Conservation (phyloP, 2,797 vertebrate genomes). For the Alca torda region DNA sequence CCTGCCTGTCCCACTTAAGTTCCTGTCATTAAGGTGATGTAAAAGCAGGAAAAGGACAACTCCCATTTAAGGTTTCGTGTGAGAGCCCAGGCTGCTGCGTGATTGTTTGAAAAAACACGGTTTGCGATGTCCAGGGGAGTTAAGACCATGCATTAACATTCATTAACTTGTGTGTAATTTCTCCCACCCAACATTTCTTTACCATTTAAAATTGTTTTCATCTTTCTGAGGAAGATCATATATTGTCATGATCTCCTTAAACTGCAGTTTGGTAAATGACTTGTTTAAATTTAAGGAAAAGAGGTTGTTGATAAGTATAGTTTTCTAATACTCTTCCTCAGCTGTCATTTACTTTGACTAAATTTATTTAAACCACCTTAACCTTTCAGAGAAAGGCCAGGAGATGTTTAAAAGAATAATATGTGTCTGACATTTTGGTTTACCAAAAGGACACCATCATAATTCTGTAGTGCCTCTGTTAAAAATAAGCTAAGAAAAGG, state of each 20-base stretch:
- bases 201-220: conserved; percentile 51
- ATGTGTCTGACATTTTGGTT: conserved; percentile 77
- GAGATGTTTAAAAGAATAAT: conserved; percentile 74
- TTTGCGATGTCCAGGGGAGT: conserved; percentile 32
- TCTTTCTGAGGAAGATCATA: conserved; percentile 3
- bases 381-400: conserved; percentile 77
- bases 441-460: conserved; percentile 75
- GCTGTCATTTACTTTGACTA: conserved; percentile 79
- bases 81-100: not conserved
- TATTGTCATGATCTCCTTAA: conserved; percentile 53
- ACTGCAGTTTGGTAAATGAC: conserved; percentile 70
- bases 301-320: conserved; percentile 71
- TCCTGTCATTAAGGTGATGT: conserved; percentile 6
- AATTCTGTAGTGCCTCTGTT: conserved; percentile 70
- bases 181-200: conserved; percentile 27
- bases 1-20: not conserved
- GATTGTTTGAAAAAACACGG: conserved; percentile 11
- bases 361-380: conserved; percentile 80
- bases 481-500: conserved; percentile 68
- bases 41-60: conserved; percentile 48
- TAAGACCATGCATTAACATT: conserved; percentile 43
- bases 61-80: conserved; percentile 27
- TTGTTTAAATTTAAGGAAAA: conserved; percentile 75
- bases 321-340: conserved; percentile 73
- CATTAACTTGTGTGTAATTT: conserved; percentile 54